Percentiles rank a stretch among this genome's conserved stretches.
These are phyloP conservation scores for Melikaiella ostensackeni DNA, from an alignment of 2,888 invertebrate genomes.

Conservation along the genomic window DNA sequence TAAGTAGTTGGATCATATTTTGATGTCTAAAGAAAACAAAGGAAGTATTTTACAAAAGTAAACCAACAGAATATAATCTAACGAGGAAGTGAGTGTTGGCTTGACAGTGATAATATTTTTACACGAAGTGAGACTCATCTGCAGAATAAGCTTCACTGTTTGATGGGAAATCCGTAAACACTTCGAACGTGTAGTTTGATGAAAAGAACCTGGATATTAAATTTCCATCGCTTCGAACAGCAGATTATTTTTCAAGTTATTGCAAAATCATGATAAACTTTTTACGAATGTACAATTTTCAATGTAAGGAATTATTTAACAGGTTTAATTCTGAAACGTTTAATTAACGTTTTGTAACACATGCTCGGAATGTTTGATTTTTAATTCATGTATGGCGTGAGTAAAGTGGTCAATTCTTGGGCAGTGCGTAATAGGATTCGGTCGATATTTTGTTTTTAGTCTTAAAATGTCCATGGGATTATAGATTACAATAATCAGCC, in stretches of 20 bases:
- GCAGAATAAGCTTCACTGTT: conserved; percentile 16
- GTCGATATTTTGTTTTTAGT: too few species aligned
- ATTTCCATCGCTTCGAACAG: not conserved
- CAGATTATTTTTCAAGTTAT: not conserved
- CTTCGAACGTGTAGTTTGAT: conserved; percentile 16
- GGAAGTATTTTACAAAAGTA: not conserved
- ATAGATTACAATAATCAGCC: too few species aligned
- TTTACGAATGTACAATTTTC: too few species aligned
- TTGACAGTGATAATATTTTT: conserved; percentile 27
- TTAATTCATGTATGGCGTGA: too few species aligned
- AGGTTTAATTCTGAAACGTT: too few species aligned
- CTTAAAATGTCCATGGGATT: too few species aligned
- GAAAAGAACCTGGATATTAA: not conserved
- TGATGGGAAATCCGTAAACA: conserved; percentile 17
- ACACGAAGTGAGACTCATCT: conserved; percentile 6
- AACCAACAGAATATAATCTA: not conserved
- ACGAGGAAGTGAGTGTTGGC: not conserved
- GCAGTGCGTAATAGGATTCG: too few species aligned
- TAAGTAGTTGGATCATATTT: not conserved
- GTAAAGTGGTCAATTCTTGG: too few species aligned
- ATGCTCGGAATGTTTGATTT: too few species aligned
- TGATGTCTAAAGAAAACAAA: not conserved
- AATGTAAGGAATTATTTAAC: too few species aligned
- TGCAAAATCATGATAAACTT: not conserved
- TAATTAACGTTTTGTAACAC: too few species aligned